These are phyloP conservation scores for Eulemur albifrons DNA, from an alignment of 2,797 vertebrate species.

Conservation along the genomic window DNA sequence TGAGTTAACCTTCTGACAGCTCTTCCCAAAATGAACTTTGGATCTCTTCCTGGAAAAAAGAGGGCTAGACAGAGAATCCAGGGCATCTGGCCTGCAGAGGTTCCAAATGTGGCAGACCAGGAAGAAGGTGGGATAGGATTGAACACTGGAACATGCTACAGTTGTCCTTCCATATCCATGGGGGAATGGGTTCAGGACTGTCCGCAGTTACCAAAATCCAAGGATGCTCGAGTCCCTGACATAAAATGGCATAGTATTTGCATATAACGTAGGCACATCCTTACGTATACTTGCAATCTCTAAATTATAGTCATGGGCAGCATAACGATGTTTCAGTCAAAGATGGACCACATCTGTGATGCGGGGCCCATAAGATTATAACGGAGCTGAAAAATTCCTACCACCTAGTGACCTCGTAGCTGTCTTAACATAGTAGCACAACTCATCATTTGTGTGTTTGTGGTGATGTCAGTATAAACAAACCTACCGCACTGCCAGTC, in stretches of 20 bases:
- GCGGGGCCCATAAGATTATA: background rate
- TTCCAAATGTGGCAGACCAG: background rate
- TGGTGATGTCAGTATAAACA: background rate
- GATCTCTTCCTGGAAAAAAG: background rate
- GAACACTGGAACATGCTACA: background rate
- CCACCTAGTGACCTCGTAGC: background rate
- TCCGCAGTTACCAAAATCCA: background rate
- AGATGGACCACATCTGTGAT: background rate
- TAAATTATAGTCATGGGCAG: background rate
- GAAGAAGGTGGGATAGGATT: background rate
- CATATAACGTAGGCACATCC: background rate
- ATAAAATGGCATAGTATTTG: background rate
- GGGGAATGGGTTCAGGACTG: background rate
- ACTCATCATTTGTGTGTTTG: background rate
- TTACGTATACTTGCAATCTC: background rate
- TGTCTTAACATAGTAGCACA: background rate
- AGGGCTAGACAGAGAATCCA: background rate
- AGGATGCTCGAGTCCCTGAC: background rate
- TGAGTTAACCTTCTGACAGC: background rate
- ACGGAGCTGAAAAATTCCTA: background rate
- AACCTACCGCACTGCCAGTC: background rate
- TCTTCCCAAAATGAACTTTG: background rate
- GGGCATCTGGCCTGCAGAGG: background rate
- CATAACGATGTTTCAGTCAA: background rate
- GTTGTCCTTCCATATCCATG: background rate